Percentiles rank a stretch among this genome's conserved stretches.
Evolutionary conservation across 1,140 invertebrate genomes (phyloP).

Genomic region (Berghia stephanieae): DNA sequence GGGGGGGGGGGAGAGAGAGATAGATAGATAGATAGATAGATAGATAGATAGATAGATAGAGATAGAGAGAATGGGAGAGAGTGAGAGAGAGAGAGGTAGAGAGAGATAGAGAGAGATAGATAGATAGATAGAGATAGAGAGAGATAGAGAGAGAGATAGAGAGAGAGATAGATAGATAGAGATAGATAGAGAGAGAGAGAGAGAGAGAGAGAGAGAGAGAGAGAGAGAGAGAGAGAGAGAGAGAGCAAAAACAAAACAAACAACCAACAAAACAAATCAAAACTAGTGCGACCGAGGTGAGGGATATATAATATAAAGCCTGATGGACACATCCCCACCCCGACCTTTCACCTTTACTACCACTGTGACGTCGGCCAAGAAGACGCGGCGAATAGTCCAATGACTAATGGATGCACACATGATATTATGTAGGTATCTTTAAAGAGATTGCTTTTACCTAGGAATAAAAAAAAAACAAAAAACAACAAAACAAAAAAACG

Average conservation of each 20-base stretch:
- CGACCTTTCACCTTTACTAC: no score
- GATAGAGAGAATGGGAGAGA: not conserved
- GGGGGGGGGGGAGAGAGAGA: not conserved
- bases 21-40: constrained; percentile 10
- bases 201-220: not conserved
- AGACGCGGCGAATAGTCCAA: no score
- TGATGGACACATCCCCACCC: no score
- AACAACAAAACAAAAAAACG: no score
- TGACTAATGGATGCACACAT: no score
- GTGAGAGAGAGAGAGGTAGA: not conserved
- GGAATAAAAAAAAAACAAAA: no score
- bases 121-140: constrained; percentile 22
- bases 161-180: not conserved
- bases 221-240: not conserved
- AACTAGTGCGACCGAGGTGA: no score
- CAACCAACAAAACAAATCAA: no score
- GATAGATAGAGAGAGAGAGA: constrained; percentile 16
- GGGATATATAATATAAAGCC: no score
- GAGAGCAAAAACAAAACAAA: not conserved
- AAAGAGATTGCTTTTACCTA: no score
- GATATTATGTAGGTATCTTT: no score
- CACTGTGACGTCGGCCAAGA: no score
- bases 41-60: not conserved
- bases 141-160: not conserved
- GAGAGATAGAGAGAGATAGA: not conserved